Evolutionary conservation across 2,797 vertebrate genomes (phyloP), one percentile per base, ranked within the genome.

Genomic region (Esox lucius): DNA sequence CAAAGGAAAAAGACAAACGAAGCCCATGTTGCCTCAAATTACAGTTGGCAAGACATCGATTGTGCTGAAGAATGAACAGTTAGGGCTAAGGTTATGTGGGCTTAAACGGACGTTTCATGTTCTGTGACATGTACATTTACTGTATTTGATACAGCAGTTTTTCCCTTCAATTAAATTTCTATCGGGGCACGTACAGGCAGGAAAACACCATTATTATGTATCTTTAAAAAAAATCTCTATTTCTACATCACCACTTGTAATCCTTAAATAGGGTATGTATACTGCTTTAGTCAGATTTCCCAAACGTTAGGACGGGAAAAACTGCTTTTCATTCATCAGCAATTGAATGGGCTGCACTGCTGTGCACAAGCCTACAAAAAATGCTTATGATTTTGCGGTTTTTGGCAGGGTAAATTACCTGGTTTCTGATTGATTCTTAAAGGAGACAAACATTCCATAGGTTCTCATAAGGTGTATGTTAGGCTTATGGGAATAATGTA

Each of bases 121-220:
- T 70, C n/a, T 24, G n/a, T 68, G 24, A 26, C 28, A 62, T 28
- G 49, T 68, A 70, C 42, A 62, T 28, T 53, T 31, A 46, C 9
- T 46, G 3, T 46, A 78, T 73, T 69, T 73, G 33, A n/a, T 51
- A 31, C n/a, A 62, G 35, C 28, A 28, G 28, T 48, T 69, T 61
- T 68, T 72, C 16, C 42, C 69, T 42, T 64, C 35, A 19, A 69
- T 53, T 28, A 35, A 71, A 22, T 24, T 19, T 28, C 49, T 77
- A 71, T 31, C 22, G 31, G 65, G 56, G 66, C 26, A 64, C 9
- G 9, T 46, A 46, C 33, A 69, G 46, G 22, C 76, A 73, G 71
- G 73, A 71, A 65, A 78, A 65, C 76, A 70, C 71, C 59, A 62
- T 78, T 73, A 78, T 73, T 70, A 74, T 51, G 46, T 62, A 78